Base-by-base conservation (phyloP, 2,113 vertebrate genomes). In the Myiagra hebetior region DNA sequence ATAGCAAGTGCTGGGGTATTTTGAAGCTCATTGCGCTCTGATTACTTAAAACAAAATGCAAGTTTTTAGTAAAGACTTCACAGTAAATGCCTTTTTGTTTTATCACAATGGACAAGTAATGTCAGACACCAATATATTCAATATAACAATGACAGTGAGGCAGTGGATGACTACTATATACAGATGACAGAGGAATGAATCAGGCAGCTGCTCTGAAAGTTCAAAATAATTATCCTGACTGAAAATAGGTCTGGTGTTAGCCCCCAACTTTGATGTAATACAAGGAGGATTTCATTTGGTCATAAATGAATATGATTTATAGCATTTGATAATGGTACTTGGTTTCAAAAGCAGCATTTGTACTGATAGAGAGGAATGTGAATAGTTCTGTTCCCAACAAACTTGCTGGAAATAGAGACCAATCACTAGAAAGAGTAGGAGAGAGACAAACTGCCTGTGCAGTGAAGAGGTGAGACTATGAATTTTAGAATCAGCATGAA, bases 181-280 rank as follows among this genome's bases (percentile, higher is more conserved):
- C 42, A 85, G 67, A 84, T 37, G 55, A 79, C 60, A 85, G 85
- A 75, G 62, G 70, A 78, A 55, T 95, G 94, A 96, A 93, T 96
- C 78, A 94, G 55, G 30, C 93, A 95, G 77, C 93, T 96, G 81
- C 85, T 91, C 63, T 90, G 75, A 96, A 97, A 97, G 94, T 95
- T 95, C 93, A 95, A 42, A 96, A 77, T 80, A 94, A 96, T 96
- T 96, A 95, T 77, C 59, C 72, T 90, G 50, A 44, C 85, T 92
- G 67, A 91, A 96, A 95, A 93, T 94, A 86, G 75, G 63, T 75
- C 82, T 94, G 70, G 33, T 94, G 78, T 87, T 93, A 93, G 59
- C 47, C 86, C 75, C 50, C 46, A 93, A 74, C 68, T 91, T 95
- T 50, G 74, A 33, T 87, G 64, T 62, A 63, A 85, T 67, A 62